Base-by-base conservation (phyloP, 2,797 vertebrate genomes). In the Lithobates pipiens region DNA sequence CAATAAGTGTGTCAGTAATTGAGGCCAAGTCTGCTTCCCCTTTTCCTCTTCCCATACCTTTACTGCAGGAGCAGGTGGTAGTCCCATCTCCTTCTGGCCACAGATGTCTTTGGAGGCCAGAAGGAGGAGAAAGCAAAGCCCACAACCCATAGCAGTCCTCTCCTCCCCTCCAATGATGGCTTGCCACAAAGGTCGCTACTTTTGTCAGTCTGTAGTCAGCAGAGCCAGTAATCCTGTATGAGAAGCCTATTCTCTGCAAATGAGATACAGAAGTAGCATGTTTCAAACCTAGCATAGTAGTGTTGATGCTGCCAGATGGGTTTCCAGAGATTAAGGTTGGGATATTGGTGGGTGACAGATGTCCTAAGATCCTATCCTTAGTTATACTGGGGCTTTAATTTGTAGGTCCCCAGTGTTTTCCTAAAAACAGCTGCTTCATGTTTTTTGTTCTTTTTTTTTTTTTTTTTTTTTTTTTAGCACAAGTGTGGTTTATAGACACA, bases 301-400 rank as follows among this genome's bases (percentile, higher is more conserved):
- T 71, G 25, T 80, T 76, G 69, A 71, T 32, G 34, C 34, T 63
- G 44, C 86, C 86, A 87, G 76, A 81, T 87, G 86, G 76, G 77
- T 70, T 79, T 42, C 18, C 67, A 21, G 15, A 87, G 85, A 83
- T 87, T 84, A 87, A 65, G 50, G 27, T 23, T 32, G 63, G 36
- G 76, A 34, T 80, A 44, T 71, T 61, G 27, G 63, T 29, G 54
- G 85, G 61, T 75, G 71, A 63, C 86, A 87, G 81, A 87, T 87
- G 86, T 39, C n/a, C n/a, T n/a, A 71, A 36, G n/a, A 68, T 63
- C 23, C 70, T 42, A 74, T 63, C 32, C 25, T 83, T n/a, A 9
- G 67, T 79, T 83, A 70, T 74, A 46, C 85, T 79, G n/a, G 32
- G 69, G 42, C 42, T 86, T 65, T 63, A 57, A 50, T 75, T 78